A percentile compares a stretch with the other conserved stretches of the same genome.
Evolutionary conservation across 2,113 vertebrate species (phyloP).

Genomic region (Setophaga kirtlandii): DNA sequence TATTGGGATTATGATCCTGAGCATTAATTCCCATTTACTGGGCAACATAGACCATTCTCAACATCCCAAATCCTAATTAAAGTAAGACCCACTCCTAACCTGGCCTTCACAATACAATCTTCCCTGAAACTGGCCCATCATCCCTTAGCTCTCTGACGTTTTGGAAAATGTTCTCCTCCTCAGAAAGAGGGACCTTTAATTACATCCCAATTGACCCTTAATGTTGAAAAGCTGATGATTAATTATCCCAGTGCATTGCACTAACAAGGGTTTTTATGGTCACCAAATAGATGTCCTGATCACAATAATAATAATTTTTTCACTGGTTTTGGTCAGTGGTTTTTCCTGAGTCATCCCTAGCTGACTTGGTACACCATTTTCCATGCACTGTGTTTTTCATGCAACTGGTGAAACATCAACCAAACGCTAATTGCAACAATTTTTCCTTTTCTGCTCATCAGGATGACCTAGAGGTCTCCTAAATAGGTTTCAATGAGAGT

Average conservation of each 20-base stretch:
- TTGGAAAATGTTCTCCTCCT: neutral
- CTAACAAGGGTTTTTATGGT: neutral
- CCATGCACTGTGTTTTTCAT: conserved; percentile 40
- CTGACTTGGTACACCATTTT: neutral
- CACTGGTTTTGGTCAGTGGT: neutral
- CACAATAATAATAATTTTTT: neutral
- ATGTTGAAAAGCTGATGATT: conserved; percentile 34
- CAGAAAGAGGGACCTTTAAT: neutral
- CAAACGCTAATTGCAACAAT: conserved; percentile 82
- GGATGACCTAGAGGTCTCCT: conserved; percentile 81
- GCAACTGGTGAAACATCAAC: conserved; percentile 80
- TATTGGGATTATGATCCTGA: conserved; percentile 48
- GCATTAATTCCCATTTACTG: conserved; percentile 37
- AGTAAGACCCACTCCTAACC: neutral
- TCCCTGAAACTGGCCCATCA: neutral
- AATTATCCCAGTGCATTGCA: neutral
- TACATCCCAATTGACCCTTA: neutral
- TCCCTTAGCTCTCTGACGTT: neutral
- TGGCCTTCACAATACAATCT: neutral
- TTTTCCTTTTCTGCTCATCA: conserved; percentile 83
- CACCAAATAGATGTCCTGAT: neutral
- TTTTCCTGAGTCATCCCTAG: neutral
- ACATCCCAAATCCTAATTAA: conserved; percentile 50
- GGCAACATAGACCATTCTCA: neutral
- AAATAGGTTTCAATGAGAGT: conserved; percentile 63